Evolutionary conservation across 2,113 vertebrate genomes (phyloP), one percentile per base, ranked within the genome.

Genomic region (Brachypteracias leptosomus): DNA sequence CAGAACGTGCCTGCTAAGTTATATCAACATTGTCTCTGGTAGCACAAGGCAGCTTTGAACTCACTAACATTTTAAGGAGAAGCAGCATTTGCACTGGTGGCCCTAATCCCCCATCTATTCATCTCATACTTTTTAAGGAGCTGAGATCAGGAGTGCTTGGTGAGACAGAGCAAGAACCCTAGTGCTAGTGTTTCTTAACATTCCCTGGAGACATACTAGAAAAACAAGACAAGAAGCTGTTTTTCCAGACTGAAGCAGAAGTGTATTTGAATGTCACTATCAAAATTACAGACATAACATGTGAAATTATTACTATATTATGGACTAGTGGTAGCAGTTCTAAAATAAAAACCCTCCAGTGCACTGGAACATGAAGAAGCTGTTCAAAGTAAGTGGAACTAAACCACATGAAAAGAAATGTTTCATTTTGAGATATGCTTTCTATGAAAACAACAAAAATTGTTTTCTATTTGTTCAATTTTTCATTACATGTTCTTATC

Each of bases 221-320:
- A 66, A 75, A 58, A 24, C 33, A 51, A 0, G 0, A 22, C 17
- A 57, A 49, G 0, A 21, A 75, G 11, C 54, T 57, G 44, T 36
- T 92, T 74, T 68, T 87, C 44, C 24, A 85, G 26, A n/a, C 13
- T 28, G 61, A 67, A 36, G 12, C 7, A 49, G 61, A 26, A 79
- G 54, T 15, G 31, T 46, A 24, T 67, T 62, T 80, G 72, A 86
- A 70, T 3, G 11, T n/a, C 33, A 42, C 57, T 65, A 51, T 55
- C 7, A 63, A 72, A 89, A 61, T 1, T 0, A 36, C 51, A 66
- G 16, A 16, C 1, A 13, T 9, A 70, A 66, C 4, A 61, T 1
- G 0, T 36, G n/a, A 61, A 83, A 82, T 72, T 54, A 58, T 67
- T 86, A 44, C 13, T 33, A 21, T 55, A 28, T 35, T 54, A 67